A percentile compares a stretch with the other conserved stretches of the same genome.
Conservation (phyloP, 1,140 invertebrate species). For the Patella vulgata region DNA sequence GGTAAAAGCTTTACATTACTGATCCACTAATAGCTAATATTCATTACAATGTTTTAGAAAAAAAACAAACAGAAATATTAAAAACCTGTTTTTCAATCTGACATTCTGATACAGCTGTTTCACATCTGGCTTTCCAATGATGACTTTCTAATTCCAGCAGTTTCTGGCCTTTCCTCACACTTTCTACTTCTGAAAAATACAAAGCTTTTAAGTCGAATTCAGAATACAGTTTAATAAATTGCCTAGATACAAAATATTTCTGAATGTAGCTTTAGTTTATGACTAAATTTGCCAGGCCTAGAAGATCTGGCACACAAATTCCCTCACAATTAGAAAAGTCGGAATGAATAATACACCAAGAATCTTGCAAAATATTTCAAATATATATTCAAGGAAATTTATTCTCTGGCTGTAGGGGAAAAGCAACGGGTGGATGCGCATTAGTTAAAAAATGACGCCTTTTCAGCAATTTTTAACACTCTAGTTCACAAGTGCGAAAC, state of each 20-base stretch:
- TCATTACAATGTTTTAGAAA: too few relatives aligned
- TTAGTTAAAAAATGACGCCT: too few relatives aligned
- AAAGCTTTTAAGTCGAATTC: not conserved
- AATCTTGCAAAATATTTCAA: not conserved
- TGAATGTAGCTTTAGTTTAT: not conserved
- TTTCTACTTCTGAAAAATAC: slow-evolving; percentile 9
- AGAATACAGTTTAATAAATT: not conserved
- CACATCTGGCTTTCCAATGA: slow-evolving; percentile 36
- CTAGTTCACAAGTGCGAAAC: too few relatives aligned
- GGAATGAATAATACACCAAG: not conserved
- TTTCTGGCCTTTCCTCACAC: slow-evolving; percentile 4
- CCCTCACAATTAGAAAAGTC: not conserved
- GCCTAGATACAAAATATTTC: not conserved
- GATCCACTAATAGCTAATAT: too few relatives aligned
- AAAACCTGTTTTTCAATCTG: slow-evolving; percentile 44
- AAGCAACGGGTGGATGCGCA: too few relatives aligned
- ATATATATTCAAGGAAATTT: not conserved
- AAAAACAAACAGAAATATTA: too few relatives aligned
- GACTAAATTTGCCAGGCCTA: not conserved
- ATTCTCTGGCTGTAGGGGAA: too few relatives aligned
- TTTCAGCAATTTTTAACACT: too few relatives aligned
- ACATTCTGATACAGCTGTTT: slow-evolving; percentile 26
- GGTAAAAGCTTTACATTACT: too few relatives aligned
- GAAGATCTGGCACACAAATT: not conserved
- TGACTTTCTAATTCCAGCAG: slow-evolving; percentile 19